Conservation (phyloP, 2,797 vertebrate species). For the Chlorospingus flavigularis region DNA sequence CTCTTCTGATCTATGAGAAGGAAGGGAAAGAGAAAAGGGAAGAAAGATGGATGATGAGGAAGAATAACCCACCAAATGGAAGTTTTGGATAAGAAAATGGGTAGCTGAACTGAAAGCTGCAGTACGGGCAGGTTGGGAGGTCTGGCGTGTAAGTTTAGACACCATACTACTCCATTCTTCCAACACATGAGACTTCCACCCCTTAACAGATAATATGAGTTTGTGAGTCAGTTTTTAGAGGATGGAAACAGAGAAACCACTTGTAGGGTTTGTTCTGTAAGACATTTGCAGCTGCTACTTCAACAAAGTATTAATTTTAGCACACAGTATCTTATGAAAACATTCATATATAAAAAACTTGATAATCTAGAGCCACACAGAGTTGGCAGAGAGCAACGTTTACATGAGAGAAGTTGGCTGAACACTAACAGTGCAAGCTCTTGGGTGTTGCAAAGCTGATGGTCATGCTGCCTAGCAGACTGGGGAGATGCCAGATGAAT, state of each 20-base stretch:
- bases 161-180: neutral
- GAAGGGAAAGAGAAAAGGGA: neutral
- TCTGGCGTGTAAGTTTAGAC: neutral
- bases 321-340: neutral
- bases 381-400: neutral
- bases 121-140: neutral
- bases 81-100: neutral
- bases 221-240: neutral
- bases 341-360: neutral
- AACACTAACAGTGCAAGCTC: neutral
- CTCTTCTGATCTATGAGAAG: neutral
- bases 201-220: neutral
- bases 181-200: neutral
- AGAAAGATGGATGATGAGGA: neutral
- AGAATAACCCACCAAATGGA: neutral
- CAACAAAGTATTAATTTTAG: neutral
- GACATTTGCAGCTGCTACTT: neutral
- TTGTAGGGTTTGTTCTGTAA: neutral
- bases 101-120: neutral
- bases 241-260: neutral
- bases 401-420: neutral
- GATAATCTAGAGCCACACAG: neutral
- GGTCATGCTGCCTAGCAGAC: neutral
- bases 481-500: neutral
- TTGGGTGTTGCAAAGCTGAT: neutral